Conservation (phyloP, 2,797 vertebrate species). For the Zenarchopterus dispar region DNA sequence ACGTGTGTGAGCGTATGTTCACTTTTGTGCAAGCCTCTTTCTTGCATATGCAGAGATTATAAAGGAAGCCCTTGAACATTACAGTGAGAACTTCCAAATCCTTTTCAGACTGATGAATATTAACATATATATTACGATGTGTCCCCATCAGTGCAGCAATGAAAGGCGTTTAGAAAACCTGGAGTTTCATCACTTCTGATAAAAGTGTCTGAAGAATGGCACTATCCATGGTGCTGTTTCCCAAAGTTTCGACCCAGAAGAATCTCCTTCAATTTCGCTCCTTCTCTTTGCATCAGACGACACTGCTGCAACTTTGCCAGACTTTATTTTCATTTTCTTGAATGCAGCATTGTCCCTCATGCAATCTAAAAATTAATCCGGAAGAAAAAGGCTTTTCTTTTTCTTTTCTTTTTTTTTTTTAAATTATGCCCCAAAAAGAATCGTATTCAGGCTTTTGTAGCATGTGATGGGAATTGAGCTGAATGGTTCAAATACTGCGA, state of each 20-base stretch:
- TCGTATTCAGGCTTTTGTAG: conserved; percentile 5
- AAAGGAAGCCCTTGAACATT: conserved; percentile 5
- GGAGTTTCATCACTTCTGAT: conserved; percentile 12
- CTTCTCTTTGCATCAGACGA: conserved; percentile 15
- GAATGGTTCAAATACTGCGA: conserved; percentile 3
- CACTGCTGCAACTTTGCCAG: conserved; percentile 11
- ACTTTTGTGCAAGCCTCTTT: background rate
- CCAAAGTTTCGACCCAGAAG: conserved; percentile 23
- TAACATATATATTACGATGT: conserved; percentile 11
- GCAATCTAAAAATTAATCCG: conserved; percentile 26
- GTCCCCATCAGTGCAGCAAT: conserved; percentile 14
- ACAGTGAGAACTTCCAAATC: conserved; percentile 1
- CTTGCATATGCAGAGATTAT: background rate
- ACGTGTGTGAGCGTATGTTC: too few relatives aligned
- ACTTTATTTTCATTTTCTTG: conserved; percentile 13
- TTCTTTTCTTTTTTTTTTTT: too few relatives aligned
- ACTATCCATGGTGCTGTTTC: conserved; percentile 29
- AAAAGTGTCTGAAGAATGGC: conserved; percentile 25
- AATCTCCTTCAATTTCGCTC: conserved; percentile 42
- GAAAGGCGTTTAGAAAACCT: conserved; percentile 14
- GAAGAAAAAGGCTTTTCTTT: background rate
- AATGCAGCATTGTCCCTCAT: conserved; percentile 24
- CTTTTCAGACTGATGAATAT: conserved; percentile 11
- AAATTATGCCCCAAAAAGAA: conserved; percentile 13
- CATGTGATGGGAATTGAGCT: conserved; percentile 1